A percentile compares a stretch with the other conserved stretches of the same genome.
These are phyloP conservation scores for Gopherus flavomarginatus DNA, from an alignment of 2,113 vertebrate species.

Conservation along the genomic window DNA sequence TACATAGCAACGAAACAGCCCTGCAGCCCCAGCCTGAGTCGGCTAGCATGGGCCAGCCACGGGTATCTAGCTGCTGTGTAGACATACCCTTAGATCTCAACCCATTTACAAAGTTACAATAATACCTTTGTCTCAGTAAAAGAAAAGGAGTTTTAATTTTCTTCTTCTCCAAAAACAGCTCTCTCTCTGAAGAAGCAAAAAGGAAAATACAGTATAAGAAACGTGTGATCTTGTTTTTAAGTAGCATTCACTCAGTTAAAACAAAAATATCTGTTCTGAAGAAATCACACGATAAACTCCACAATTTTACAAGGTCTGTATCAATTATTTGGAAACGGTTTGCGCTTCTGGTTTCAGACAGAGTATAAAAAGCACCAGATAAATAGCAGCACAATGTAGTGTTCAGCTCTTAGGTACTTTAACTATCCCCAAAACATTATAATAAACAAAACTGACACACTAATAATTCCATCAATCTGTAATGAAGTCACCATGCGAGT, in stretches of 20 bases:
- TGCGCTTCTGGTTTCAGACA: conserved; percentile 73
- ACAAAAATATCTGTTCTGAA: conserved; percentile 64
- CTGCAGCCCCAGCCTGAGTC: too few relatives aligned
- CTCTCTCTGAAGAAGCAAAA: conserved; percentile 62
- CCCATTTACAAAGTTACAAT: conserved; percentile 33
- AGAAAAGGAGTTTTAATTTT: conserved; percentile 59
- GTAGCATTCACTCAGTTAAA: conserved; percentile 62
- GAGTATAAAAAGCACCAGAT: conserved; percentile 70
- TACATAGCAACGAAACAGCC: background rate
- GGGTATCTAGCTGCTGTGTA: too few relatives aligned
- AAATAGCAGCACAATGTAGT: conserved; percentile 67
- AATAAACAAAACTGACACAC: conserved; percentile 58
- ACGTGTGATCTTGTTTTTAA: conserved; percentile 68
- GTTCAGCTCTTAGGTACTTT: conserved; percentile 66
- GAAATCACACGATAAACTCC: conserved; percentile 64
- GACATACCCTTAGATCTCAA: background rate
- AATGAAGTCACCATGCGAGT: conserved; percentile 19
- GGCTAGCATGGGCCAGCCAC: too few relatives aligned
- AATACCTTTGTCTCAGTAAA: background rate
- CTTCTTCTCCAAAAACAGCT: conserved; percentile 25
- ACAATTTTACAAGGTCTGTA: conserved; percentile 75
- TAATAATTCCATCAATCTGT: conserved; percentile 25
- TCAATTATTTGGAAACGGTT: conserved; percentile 74
- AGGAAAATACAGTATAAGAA: conserved; percentile 63
- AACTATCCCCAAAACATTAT: conserved; percentile 67